A percentile compares a stretch with the other conserved stretches of the same genome.
These are phyloP conservation scores for Epinotia demarniana DNA, from an alignment of 2,888 invertebrate species.

Conservation along the genomic window DNA sequence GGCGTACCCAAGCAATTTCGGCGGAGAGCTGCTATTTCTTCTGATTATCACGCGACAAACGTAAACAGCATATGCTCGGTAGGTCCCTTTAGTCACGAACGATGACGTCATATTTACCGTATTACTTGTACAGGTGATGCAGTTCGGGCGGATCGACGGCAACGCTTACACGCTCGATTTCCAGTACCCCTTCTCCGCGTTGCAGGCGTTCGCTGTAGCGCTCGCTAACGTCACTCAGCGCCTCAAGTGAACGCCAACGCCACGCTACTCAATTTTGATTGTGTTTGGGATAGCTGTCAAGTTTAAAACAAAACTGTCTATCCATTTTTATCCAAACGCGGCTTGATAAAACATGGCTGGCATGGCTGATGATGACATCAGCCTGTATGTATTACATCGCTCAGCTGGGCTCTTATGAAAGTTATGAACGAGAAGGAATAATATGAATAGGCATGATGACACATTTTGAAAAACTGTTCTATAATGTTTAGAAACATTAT, in stretches of 20 bases:
- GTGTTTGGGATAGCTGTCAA: background rate
- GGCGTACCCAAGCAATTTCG: constrained; percentile 99
- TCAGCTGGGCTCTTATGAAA: background rate
- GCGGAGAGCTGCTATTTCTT: constrained; percentile 86
- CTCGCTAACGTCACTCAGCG: constrained; percentile 98
- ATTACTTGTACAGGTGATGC: constrained; percentile 93
- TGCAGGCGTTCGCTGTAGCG: constrained; percentile 99
- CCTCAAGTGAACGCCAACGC: constrained; percentile 87
- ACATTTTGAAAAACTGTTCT: too few relatives aligned
- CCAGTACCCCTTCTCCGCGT: constrained; percentile 98
- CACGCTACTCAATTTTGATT: constrained; percentile 33
- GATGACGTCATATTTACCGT: background rate
- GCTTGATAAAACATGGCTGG: too few relatives aligned
- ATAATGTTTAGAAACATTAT: too few relatives aligned
- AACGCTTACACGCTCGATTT: constrained; percentile 99
- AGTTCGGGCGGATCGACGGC: constrained; percentile 99
- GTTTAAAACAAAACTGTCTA: background rate
- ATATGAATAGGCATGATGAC: background rate
- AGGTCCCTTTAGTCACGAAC: constrained; percentile 87
- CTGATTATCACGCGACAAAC: too few relatives aligned
- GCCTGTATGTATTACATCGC: background rate
- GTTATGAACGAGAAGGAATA: background rate
- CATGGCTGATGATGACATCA: too few relatives aligned
- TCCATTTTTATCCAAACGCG: too few relatives aligned
- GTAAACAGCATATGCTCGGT: too few relatives aligned